These are phyloP conservation scores for Tiaroga cobitis DNA, from an alignment of 2,797 vertebrate species.

Conservation along the genomic window DNA sequence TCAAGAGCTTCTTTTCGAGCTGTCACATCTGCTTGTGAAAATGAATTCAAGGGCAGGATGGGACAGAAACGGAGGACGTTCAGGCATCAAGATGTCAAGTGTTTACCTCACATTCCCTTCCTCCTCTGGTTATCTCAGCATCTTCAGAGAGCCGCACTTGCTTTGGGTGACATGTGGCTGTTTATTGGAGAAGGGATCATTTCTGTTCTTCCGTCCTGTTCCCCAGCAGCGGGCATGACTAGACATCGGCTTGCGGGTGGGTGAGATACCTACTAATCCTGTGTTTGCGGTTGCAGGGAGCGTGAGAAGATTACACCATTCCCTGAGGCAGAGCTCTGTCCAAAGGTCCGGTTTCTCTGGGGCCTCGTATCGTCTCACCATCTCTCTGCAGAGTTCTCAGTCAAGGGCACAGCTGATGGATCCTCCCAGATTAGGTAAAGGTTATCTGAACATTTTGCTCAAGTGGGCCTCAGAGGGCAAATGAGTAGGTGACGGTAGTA, in stretches of 20 bases:
- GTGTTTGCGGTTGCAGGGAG: slow-evolving; percentile 20
- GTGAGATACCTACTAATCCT: slow-evolving; percentile 51
- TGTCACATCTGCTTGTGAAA: slow-evolving; percentile 51
- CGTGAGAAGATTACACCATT: slow-evolving; percentile 39
- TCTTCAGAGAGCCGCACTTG: slow-evolving; percentile 1
- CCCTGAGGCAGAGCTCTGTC: slow-evolving; percentile 18
- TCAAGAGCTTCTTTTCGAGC: slow-evolving; percentile 45
- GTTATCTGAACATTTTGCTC: slow-evolving; percentile 42
- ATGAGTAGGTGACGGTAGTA: slow-evolving; percentile 16
- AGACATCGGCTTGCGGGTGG: slow-evolving; percentile 32
- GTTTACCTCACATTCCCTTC: slow-evolving; percentile 1
- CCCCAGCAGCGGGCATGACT: slow-evolving; percentile 14
- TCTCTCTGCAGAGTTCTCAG: slow-evolving; percentile 40
- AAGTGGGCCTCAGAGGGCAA: slow-evolving; percentile 33
- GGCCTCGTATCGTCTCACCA: slow-evolving; percentile 21
- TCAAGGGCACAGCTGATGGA: slow-evolving; percentile 40
- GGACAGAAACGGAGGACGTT: slow-evolving; percentile 5
- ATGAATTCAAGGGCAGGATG: slow-evolving; percentile 43
- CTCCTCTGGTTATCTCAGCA: neutral
- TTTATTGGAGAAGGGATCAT: slow-evolving; percentile 19
- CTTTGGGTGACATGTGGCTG: slow-evolving; percentile 14
- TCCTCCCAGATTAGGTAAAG: slow-evolving; percentile 47
- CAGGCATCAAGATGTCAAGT: slow-evolving; percentile 33
- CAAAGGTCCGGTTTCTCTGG: slow-evolving; percentile 20
- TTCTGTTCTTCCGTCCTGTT: neutral